Evolutionary conservation across 2,113 vertebrate species (phyloP).

Genomic region (Bujurquina vittata): DNA sequence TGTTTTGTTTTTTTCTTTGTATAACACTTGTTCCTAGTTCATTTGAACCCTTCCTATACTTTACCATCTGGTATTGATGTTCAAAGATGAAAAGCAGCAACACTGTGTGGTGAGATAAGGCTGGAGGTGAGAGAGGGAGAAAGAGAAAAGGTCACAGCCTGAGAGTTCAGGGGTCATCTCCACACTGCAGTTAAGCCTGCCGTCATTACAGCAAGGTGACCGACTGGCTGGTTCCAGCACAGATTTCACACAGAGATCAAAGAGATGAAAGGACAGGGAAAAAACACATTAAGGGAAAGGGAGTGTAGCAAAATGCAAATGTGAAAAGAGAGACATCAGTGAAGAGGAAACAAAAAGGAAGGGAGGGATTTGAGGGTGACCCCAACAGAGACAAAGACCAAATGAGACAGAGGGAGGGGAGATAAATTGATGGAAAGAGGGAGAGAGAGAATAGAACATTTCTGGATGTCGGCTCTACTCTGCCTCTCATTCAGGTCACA

Average conservation of each 20-base stretch:
- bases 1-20: neutral
- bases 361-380: constrained; percentile 37
- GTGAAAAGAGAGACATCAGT: neutral
- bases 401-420: constrained; percentile 33
- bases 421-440: constrained; percentile 51
- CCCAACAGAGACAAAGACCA: constrained; percentile 30
- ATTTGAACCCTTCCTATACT: neutral
- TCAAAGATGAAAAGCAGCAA: constrained; percentile 48
- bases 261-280: constrained; percentile 4
- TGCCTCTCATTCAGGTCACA: constrained; percentile 38
- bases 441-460: constrained; percentile 32
- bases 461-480: constrained; percentile 24
- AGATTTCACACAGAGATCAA: constrained; percentile 38
- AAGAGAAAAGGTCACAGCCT: constrained; percentile 31
- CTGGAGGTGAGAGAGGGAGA: constrained; percentile 5
- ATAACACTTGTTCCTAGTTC: constrained; percentile 7
- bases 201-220: constrained; percentile 39
- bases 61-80: constrained; percentile 34
- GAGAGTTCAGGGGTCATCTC: constrained; percentile 56
- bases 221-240: neutral
- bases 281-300: constrained; percentile 23
- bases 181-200: constrained; percentile 10
- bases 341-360: constrained; percentile 19
- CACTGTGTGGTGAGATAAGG: constrained; percentile 60
- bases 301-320: constrained; percentile 37